These are phyloP conservation scores for Eupithecia exiguata DNA, from an alignment of 2,888 invertebrate species.

Conservation along the genomic window DNA sequence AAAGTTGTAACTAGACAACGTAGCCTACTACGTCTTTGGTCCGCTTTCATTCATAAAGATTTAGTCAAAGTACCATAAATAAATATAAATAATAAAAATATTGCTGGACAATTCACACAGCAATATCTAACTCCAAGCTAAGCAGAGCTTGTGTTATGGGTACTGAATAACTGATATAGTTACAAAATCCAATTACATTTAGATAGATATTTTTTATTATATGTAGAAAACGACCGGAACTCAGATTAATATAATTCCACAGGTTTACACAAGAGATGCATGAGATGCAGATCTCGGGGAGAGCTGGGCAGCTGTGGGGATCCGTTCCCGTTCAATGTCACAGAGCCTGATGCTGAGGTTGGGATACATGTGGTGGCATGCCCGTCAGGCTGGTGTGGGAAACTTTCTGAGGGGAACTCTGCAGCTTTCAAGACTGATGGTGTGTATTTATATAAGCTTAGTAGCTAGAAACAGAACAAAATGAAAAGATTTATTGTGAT, in stretches of 20 bases:
- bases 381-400: constrained; percentile 96
- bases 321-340: constrained; percentile 91
- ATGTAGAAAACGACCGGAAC: no score
- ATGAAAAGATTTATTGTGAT: neutral
- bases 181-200: no score
- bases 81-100: no score
- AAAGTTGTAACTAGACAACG: neutral
- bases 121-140: no score
- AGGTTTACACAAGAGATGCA: constrained; percentile 90
- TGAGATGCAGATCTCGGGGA: constrained; percentile 93
- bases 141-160: no score
- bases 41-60: neutral
- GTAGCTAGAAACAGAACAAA: neutral
- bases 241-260: constrained; percentile 23
- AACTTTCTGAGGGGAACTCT: constrained; percentile 90
- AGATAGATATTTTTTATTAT: no score
- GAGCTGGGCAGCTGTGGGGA: constrained; percentile 95
- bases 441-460: constrained; percentile 55
- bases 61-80: neutral
- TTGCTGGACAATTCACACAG: no score
- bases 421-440: constrained; percentile 91
- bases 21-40: neutral
- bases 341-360: constrained; percentile 87
- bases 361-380: constrained; percentile 92
- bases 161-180: no score